Evolutionary conservation across 1,140 invertebrate species (phyloP).

Genomic region (Eriocheir sinensis): DNA sequence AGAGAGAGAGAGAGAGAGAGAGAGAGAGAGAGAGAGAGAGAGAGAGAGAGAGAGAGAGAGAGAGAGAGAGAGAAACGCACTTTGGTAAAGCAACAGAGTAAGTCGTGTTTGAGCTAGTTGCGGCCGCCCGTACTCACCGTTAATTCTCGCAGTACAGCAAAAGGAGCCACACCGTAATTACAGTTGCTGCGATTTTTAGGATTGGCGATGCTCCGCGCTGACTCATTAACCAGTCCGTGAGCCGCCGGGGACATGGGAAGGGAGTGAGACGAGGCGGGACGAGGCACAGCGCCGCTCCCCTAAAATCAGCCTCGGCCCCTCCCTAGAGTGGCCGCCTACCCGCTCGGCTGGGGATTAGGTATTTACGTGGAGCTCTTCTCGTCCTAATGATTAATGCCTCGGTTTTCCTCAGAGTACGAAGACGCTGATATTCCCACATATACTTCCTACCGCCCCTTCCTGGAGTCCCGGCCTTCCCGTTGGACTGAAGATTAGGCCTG

Average conservation of each 20-base stretch:
- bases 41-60: slow-evolving; percentile 14
- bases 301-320: not conserved
- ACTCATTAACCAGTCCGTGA: not conserved
- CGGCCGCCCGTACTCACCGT: not conserved
- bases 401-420: too few species aligned
- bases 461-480: not conserved
- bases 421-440: too few species aligned
- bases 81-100: too few species aligned
- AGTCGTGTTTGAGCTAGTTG: not conserved
- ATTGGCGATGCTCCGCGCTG: not conserved
- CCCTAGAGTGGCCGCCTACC: not conserved
- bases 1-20: not conserved
- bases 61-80: not conserved
- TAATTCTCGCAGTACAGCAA: not conserved
- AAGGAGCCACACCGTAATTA: not conserved
- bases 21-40: not conserved
- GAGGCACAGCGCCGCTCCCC: too few species aligned
- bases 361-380: not conserved
- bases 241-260: not conserved
- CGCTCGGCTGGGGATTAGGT: not conserved
- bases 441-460: too few species aligned
- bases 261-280: too few species aligned
- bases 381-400: too few species aligned
- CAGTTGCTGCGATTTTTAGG: not conserved
- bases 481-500: not conserved